phyloP scores from a whole-genome alignment of 2,113 vertebrate genomes.

The Mirza zaza region DNA sequence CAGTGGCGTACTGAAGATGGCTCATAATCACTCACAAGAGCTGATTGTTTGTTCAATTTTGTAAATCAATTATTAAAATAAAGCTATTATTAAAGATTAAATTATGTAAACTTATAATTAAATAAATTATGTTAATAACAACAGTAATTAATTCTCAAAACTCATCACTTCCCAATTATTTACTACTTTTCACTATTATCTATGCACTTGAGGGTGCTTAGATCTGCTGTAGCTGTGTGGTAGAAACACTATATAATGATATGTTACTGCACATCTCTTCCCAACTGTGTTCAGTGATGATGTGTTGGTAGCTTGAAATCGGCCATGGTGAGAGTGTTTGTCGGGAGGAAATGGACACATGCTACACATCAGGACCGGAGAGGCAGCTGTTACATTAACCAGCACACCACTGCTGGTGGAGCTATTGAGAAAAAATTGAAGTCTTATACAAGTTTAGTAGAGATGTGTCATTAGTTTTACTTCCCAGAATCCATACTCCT shows the following conservation, averaged over 20 bases:
- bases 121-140: constrained; percentile 1
- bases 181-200: not conserved
- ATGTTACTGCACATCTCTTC: not conserved
- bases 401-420: not conserved
- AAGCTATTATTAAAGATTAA: not conserved
- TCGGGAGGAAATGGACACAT: not conserved
- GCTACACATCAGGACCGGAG: not conserved
- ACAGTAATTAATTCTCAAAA: not conserved
- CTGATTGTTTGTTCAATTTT: not conserved
- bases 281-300: not conserved
- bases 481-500: not conserved
- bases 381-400: not conserved
- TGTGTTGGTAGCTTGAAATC: not conserved
- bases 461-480: not conserved
- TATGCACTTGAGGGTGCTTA: not conserved
- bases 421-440: not conserved
- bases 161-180: not conserved
- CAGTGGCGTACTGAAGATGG: not conserved
- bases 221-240: not conserved
- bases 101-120: not conserved
- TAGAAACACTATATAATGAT: not conserved
- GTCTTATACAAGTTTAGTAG: not conserved
- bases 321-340: not conserved
- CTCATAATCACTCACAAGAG: not conserved
- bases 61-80: constrained; percentile 15